Evolutionary conservation across 2,113 vertebrate genomes (phyloP).

Genomic region (Mormyrus lacerda): DNA sequence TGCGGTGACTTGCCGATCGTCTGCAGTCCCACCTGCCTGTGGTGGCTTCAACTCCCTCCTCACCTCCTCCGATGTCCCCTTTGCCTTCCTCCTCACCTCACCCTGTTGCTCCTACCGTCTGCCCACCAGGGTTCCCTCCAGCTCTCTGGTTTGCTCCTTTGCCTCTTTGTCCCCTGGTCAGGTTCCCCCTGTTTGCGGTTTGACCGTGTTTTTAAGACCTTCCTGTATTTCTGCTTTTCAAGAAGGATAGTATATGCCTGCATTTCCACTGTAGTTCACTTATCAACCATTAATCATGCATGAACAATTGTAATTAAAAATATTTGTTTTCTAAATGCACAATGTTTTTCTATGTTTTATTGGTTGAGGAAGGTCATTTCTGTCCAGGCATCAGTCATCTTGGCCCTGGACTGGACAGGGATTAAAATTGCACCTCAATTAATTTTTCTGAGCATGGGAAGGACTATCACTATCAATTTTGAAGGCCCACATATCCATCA

Average conservation of each 20-base stretch:
- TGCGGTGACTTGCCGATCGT: too few relatives aligned
- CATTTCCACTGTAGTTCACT: not conserved
- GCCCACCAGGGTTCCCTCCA: too few relatives aligned
- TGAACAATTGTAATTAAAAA: not conserved
- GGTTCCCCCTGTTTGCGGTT: too few relatives aligned
- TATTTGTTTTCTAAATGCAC: not conserved
- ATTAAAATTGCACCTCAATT: not conserved
- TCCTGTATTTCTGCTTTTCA: not conserved
- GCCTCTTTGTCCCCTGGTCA: too few relatives aligned
- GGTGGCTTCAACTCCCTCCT: too few relatives aligned
- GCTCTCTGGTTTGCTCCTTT: too few relatives aligned
- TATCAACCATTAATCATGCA: not conserved
- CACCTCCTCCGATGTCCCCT: too few relatives aligned
- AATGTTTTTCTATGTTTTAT: not conserved
- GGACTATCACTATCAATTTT: not conserved
- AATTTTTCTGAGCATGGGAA: not conserved
- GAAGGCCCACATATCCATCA: not conserved
- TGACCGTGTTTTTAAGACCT: not conserved
- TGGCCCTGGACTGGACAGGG: not conserved
- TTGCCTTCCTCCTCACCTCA: too few relatives aligned
- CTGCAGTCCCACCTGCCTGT: too few relatives aligned
- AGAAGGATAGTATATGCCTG: not conserved
- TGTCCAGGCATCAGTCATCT: not conserved
- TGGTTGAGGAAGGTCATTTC: not conserved
- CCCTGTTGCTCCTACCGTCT: too few relatives aligned